Percentiles rank a stretch among this genome's conserved stretches.
These are phyloP conservation scores for Ailuropoda melanoleuca DNA, from an alignment of 2,113 vertebrate species.

Conservation along the genomic window DNA sequence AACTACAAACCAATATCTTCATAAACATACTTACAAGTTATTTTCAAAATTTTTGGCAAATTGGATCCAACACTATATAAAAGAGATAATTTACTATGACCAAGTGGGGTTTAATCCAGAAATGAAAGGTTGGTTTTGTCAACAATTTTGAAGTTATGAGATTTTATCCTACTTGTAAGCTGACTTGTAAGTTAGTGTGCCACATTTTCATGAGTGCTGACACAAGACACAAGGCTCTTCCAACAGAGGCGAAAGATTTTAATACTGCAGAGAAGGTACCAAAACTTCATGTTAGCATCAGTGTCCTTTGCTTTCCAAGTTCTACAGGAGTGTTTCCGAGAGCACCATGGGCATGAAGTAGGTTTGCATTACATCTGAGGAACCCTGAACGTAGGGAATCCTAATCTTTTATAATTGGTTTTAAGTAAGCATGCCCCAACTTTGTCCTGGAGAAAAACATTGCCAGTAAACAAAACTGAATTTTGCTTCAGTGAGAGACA, in stretches of 20 bases:
- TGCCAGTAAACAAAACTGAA: background rate
- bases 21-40: background rate
- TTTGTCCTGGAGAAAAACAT: background rate
- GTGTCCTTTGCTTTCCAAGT: background rate
- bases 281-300: background rate
- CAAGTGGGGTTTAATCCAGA: background rate
- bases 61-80: background rate
- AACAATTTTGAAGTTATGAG: background rate
- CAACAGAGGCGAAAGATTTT: background rate
- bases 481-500: background rate
- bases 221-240: background rate
- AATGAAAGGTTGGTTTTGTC: background rate
- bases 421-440: background rate
- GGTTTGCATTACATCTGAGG: background rate
- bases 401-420: background rate
- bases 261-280: background rate
- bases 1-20: background rate
- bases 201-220: background rate
- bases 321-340: background rate
- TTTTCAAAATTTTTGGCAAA: background rate
- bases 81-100: background rate
- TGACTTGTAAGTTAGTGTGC: background rate
- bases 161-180: no score
- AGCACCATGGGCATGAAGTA: background rate
- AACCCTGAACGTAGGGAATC: background rate